These are phyloP conservation scores for Mesocricetus auratus DNA, from an alignment of 2,113 vertebrate species.

Conservation along the genomic window DNA sequence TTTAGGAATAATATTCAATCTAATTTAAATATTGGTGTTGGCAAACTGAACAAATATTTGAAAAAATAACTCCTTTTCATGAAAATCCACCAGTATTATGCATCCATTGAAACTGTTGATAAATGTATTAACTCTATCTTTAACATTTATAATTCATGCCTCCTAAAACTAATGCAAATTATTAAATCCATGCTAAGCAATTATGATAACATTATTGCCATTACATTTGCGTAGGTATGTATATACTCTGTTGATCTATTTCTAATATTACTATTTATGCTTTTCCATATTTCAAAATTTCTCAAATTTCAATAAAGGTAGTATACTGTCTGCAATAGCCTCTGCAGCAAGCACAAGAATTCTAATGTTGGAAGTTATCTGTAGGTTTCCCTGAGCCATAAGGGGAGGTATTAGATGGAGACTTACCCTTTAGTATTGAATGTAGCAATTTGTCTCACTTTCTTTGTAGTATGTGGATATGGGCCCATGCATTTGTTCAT, in stretches of 20 bases:
- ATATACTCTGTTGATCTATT: neutral
- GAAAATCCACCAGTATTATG: neutral
- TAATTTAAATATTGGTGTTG: constrained; percentile 4
- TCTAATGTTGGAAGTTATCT: neutral
- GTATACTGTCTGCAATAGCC: neutral
- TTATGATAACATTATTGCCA: neutral
- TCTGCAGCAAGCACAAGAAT: neutral
- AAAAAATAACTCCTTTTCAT: neutral
- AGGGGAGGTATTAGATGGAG: neutral
- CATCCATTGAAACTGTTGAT: neutral
- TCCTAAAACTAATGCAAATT: neutral
- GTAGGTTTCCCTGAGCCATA: neutral
- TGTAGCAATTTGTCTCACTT: neutral
- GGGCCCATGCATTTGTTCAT: neutral
- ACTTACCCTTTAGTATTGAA: neutral
- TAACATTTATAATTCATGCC: neutral
- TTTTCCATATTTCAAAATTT: neutral
- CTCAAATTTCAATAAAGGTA: neutral
- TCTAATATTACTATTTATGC: neutral
- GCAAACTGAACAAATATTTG: neutral
- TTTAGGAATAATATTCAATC: neutral
- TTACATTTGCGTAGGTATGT: neutral
- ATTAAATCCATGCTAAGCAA: neutral
- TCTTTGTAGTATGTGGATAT: neutral
- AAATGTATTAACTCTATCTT: neutral